Percentiles rank a stretch among this genome's conserved stretches.
These are phyloP conservation scores for Emydoidea blandingii DNA, from an alignment of 2,797 vertebrate species.

Conservation along the genomic window DNA sequence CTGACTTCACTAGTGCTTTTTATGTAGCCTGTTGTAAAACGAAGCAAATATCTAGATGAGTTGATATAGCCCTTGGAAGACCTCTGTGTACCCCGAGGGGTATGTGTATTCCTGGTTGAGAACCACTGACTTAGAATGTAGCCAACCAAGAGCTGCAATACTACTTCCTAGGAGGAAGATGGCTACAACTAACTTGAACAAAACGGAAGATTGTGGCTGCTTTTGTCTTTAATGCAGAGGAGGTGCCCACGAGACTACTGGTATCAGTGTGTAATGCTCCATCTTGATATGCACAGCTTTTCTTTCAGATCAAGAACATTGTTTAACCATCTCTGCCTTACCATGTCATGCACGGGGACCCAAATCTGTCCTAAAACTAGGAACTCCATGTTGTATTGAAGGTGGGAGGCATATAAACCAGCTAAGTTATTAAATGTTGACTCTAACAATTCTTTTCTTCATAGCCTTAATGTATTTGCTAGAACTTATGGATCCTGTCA, in stretches of 20 bases:
- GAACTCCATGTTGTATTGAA: neutral
- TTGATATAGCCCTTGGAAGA: too few relatives aligned
- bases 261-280: neutral
- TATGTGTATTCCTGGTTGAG: too few relatives aligned
- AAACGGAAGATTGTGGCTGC: neutral
- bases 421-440: neutral
- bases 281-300: neutral
- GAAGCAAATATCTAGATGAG: too few relatives aligned
- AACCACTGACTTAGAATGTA: neutral
- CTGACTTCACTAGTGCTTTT: too few relatives aligned
- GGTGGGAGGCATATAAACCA: neutral
- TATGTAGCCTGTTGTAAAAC: too few relatives aligned
- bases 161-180: neutral
- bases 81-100: too few relatives aligned
- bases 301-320: neutral
- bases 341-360: accelerated
- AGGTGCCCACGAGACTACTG: neutral
- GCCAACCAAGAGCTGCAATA: neutral
- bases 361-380: neutral
- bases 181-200: neutral
- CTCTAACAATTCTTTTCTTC: neutral
- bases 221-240: neutral
- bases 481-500: conserved; percentile 19
- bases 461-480: conserved; percentile 29
- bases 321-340: neutral